Base-by-base conservation (phyloP, 92 coral and sea anemone species). In the Zoanthus sociatus region DNA sequence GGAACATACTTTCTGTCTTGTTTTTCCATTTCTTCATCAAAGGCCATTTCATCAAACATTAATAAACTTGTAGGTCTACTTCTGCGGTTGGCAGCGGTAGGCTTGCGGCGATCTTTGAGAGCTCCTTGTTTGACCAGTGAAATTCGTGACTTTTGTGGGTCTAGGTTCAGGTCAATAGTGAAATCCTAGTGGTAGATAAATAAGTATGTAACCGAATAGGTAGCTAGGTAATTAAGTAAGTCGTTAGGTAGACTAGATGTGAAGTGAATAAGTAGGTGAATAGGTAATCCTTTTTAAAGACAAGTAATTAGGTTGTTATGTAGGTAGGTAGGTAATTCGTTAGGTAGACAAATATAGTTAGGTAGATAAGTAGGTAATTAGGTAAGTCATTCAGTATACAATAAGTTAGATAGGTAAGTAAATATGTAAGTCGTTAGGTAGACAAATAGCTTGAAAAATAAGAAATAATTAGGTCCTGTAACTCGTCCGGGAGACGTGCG, bases 51-150 rank as follows among this genome's bases (percentile, higher is more conserved):
- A 48, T 88, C 94, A n/a, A 83, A 71, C 47, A 71, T 46, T 30
- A 78, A 37, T 47, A 86, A 55, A 32, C 89, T 88, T 66, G 89
- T 78, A 0, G 92, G 84, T 82, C 99, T 93, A 71, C 93, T 91
- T 71, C 98, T 89, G 67, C 96, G 91, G 77, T 78, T 88, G 30
- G 87, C 93, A 12, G 91, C 87, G 0, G 99, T 92, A 0, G 99
- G 99, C 67, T 93, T 97, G 63, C 99, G 94, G 71, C 99, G 94
- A 4, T 90, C 96, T 70, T 93, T 93, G 54, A 95, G 86, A 4
- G 93, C 94, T 0, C 97, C 93, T 37, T 90, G 92, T 61, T 90
- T 84, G 1, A 89, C 96, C 6, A 95, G 85, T 15, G 93, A 88
- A 32, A 94, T 96, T 75, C 90, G 92, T 30, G 96, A 93, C 90